Base-by-base conservation (phyloP, 2,113 vertebrate species). In the Erinaceus europaeus region DNA sequence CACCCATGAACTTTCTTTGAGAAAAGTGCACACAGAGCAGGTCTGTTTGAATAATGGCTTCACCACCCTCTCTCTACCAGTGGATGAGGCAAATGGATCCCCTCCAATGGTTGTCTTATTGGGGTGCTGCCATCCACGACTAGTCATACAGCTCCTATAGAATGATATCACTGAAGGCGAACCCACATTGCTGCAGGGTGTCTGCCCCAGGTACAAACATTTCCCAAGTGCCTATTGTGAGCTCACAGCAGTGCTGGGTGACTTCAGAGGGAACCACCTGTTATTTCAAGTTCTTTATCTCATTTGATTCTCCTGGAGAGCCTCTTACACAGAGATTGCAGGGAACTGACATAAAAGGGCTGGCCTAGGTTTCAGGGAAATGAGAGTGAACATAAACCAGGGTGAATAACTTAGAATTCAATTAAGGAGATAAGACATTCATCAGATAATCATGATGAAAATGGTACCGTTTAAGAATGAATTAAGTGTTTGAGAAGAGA, bases 241-340 rank as follows among this genome's bases (percentile, higher is more conserved):
- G 34, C 27, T 89, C 80, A 84, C 40, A 86, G 48, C 29, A n/a
- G 27, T 9, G 27, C 11, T 13, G 1, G 6, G 36, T 2, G 18
- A 32, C 42, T 91, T 72, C 57, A 46, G 0, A 77, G 15, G 11
- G 17, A 76, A 11, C 23, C 17, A 36, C 42, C 68, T 84, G 18
- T 17, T 46, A 62, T n/a, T 62, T 89, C 40, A 52, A 72, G 57
- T 55, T 75, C 15, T 87, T 72, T 46, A 44, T 69, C 40, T 34
- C 32, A 13, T 62, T 69, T 27, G 25, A 44, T 40, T 48, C 21
- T 85, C 53, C 32, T 4, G 4, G 68, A n/a, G 69, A 48, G 6
- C 9, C 6, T 77, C 42, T 87, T 42, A 71, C 5, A 40, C 5
- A 10, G 5, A 4, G 14, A 6, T 18, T 53, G 0, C 32, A 23